Conservation (phyloP, 2,113 vertebrate species). For the Seriola dumerili region DNA sequence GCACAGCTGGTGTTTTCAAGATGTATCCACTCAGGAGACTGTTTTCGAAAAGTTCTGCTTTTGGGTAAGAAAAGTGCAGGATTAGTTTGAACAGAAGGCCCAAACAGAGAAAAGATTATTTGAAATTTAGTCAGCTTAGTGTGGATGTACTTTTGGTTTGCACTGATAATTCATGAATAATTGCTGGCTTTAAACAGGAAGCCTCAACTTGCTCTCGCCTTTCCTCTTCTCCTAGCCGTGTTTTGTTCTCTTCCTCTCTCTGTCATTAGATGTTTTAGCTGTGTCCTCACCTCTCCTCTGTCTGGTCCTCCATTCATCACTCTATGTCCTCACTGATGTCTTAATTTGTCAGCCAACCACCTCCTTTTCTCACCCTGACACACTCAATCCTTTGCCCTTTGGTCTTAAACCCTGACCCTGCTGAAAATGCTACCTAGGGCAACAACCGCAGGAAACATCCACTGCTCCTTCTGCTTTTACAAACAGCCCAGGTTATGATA, state of each 20-base stretch:
- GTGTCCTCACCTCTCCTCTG: conserved; percentile 27
- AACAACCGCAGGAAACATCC: neutral
- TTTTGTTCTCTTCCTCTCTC: neutral
- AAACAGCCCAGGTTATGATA: neutral
- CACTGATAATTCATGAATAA: conserved; percentile 28
- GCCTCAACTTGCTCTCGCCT: neutral
- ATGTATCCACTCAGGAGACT: neutral
- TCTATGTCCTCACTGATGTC: conserved; percentile 35
- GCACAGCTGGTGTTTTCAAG: conserved; percentile 6
- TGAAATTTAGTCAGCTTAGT: neutral
- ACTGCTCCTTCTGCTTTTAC: neutral
- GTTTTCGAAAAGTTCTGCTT: neutral
- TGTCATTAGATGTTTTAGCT: conserved; percentile 9
- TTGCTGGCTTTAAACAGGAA: conserved; percentile 7
- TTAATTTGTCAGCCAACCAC: conserved; percentile 52
- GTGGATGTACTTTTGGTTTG: conserved; percentile 6
- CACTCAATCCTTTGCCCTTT: conserved; percentile 46
- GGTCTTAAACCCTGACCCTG: conserved; percentile 33
- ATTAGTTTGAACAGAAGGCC: conserved; percentile 6
- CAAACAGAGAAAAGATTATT: neutral
- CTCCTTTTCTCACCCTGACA: conserved; percentile 12
- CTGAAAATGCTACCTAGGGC: conserved; percentile 12
- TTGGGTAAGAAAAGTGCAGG: neutral
- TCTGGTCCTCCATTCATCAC: conserved; percentile 47
- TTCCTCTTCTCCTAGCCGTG: neutral